phyloP scores from a whole-genome alignment of 2,888 invertebrate species.

The Xestia rhomboidea region DNA sequence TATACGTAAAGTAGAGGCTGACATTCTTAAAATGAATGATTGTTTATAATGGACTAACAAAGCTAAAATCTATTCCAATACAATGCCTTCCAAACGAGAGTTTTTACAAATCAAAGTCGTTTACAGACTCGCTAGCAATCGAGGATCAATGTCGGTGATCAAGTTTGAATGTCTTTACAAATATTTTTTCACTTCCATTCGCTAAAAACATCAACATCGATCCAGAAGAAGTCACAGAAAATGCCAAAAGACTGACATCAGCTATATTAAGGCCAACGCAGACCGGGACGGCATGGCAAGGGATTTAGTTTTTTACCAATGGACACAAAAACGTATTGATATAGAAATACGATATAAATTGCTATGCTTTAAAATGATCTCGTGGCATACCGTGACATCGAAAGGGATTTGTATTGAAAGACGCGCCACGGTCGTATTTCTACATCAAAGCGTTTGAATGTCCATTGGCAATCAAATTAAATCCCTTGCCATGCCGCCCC shows the following conservation, averaged over 20 bases:
- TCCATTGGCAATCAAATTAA: no score
- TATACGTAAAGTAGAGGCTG: constrained; percentile 66
- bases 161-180: constrained; percentile 1
- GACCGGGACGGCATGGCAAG: no score
- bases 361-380: no score
- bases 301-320: no score
- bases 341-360: no score
- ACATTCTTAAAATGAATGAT: constrained; percentile 46
- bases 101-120: constrained; percentile 51
- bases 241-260: constrained; percentile 63
- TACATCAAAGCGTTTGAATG: no score
- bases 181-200: constrained; percentile 31
- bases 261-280: no score
- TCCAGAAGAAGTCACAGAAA: constrained; percentile 36
- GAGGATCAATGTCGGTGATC: constrained; percentile 29
- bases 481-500: no score
- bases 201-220: constrained; percentile 30
- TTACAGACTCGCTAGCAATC: constrained; percentile 34
- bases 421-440: no score
- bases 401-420: no score
- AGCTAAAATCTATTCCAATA: constrained; percentile 49
- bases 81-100: constrained; percentile 57
- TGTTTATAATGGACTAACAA: constrained; percentile 48
- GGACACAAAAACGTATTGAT: no score
- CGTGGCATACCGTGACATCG: no score